A percentile compares a stretch with the other conserved stretches of the same genome.
Evolutionary conservation across 2,113 vertebrate species (phyloP).

Genomic region (Anthoscopus minutus): DNA sequence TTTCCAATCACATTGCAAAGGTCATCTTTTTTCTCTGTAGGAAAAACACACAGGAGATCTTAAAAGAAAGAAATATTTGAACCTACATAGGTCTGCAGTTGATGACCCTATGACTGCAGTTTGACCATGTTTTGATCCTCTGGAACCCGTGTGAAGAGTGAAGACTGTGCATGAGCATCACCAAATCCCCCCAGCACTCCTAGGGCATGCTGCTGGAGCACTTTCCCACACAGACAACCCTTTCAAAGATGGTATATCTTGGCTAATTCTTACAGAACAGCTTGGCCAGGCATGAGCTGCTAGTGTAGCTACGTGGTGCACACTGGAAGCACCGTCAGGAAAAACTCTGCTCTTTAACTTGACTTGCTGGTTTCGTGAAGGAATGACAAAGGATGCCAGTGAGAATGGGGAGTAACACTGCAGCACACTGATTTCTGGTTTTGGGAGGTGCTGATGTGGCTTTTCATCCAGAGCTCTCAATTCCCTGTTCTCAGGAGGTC

Average conservation of each 20-base stretch:
- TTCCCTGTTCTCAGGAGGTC: slow-evolving; percentile 10
- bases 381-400: neutral
- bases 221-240: neutral
- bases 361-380: neutral
- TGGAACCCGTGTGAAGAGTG: neutral
- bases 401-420: neutral
- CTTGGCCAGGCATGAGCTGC: neutral
- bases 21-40: neutral
- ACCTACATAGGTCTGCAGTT: neutral
- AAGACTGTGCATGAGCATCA: neutral
- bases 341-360: neutral
- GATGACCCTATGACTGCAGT: neutral
- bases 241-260: neutral
- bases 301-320: fast-evolving
- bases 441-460: neutral
- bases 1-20: neutral
- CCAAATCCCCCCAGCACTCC: neutral
- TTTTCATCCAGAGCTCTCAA: slow-evolving; percentile 34
- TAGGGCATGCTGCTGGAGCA: fast-evolving
- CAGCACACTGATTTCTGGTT: slow-evolving; percentile 4
- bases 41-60: neutral
- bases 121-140: neutral
- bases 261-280: neutral
- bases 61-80: neutral
- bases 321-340: neutral